These are phyloP conservation scores for Panagrolaimus sp. DNA, from an alignment of 1,140 invertebrate species.

Conservation along the genomic window DNA sequence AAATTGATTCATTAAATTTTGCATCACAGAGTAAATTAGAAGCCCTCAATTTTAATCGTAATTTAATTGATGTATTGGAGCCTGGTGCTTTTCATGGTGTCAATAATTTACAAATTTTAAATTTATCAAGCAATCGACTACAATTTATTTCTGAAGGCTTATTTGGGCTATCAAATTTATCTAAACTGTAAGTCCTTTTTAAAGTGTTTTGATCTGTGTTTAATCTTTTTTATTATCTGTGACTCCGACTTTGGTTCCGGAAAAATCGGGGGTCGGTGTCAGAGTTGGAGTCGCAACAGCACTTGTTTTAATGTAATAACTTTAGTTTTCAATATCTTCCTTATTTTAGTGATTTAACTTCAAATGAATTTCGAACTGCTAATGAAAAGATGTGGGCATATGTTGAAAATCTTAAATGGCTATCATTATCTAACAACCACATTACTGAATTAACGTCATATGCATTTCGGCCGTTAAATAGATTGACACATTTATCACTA, in stretches of 20 bases:
- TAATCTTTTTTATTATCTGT: too few species aligned
- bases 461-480: constrained; percentile 13
- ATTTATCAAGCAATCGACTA: constrained; percentile 18
- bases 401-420: constrained; percentile 16
- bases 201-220: too few species aligned
- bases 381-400: constrained; percentile 14
- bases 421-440: constrained; percentile 15
- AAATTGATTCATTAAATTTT: constrained; percentile 15
- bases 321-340: too few species aligned
- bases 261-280: too few species aligned
- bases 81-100: constrained; percentile 19
- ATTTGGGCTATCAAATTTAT: background rate
- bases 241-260: too few species aligned
- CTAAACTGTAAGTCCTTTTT: constrained; percentile 16
- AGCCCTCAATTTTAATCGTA: constrained; percentile 13
- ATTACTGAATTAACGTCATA: constrained; percentile 9
- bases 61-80: constrained; percentile 6
- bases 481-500: constrained; percentile 14
- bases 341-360: constrained; percentile 13
- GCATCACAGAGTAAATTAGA: constrained; percentile 12
- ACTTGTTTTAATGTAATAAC: too few species aligned
- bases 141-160: constrained; percentile 14
- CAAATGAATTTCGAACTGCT: constrained; percentile 10
- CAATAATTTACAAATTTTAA: constrained; percentile 15
- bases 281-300: too few species aligned